A percentile compares a stretch with the other conserved stretches of the same genome.
Conservation (phyloP, 2,797 vertebrate species). For the Rhynchonycteris naso region DNA sequence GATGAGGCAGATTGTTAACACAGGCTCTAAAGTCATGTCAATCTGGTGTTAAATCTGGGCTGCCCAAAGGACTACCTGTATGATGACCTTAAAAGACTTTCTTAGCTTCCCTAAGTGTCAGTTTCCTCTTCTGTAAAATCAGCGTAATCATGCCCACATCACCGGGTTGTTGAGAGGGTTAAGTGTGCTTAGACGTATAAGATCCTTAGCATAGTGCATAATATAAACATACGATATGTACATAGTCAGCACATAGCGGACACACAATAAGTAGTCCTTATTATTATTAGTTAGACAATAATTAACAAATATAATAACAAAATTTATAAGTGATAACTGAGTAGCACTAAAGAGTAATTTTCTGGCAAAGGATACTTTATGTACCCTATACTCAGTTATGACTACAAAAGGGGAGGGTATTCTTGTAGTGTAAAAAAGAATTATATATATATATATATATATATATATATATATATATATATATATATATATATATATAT, state of each 20-base stretch:
- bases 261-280: not conserved
- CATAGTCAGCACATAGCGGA: not conserved
- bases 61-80: not conserved
- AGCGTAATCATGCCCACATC: not conserved
- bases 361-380: not conserved
- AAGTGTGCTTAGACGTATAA: not conserved
- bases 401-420: not conserved
- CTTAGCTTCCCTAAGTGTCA: not conserved
- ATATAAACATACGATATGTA: not conserved
- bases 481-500: constrained; percentile 39
- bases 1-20: not conserved
- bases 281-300: not conserved
- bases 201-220: not conserved
- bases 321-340: not conserved
- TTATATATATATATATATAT: constrained; percentile 39
- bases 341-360: not conserved
- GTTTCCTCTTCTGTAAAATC: not conserved
- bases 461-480: constrained; percentile 36
- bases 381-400: not conserved
- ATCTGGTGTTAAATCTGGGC: not conserved
- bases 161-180: not conserved
- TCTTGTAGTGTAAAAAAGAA: constrained; percentile 42
- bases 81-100: not conserved
- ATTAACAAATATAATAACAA: not conserved
- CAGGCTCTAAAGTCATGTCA: not conserved